Percentiles rank a stretch among this genome's conserved stretches.
Conservation (phyloP, 1,140 invertebrate genomes). For the Anoplolepis gracilipes region DNA sequence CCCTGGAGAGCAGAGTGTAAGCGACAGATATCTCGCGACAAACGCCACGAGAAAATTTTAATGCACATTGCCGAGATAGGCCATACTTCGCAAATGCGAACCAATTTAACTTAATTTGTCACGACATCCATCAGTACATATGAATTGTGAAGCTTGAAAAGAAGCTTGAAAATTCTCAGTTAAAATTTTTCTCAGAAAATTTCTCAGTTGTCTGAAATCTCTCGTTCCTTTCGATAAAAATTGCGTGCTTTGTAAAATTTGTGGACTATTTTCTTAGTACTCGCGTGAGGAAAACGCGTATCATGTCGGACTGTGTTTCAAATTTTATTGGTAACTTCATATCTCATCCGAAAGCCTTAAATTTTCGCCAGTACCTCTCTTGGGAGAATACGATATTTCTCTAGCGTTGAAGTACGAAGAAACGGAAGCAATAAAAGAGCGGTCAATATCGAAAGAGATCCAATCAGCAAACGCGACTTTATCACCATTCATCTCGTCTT, state of each 20-base stretch:
- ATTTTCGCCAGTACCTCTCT: constrained; percentile 9
- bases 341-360: constrained; percentile 29
- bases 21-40: constrained; percentile 23
- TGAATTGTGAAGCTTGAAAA: neutral
- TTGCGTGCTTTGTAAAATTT: neutral
- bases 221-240: neutral
- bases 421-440: constrained; percentile 55
- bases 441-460: constrained; percentile 54
- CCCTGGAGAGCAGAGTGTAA: constrained; percentile 20
- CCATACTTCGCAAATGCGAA: constrained; percentile 30
- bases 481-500: constrained; percentile 49
- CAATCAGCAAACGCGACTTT: constrained; percentile 57
- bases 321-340: constrained; percentile 34
- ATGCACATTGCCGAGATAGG: constrained; percentile 41
- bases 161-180: neutral
- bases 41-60: constrained; percentile 39
- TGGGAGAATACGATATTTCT: constrained; percentile 50
- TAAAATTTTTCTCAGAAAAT: neutral
- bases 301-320: constrained; percentile 25
- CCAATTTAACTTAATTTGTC: constrained; percentile 55
- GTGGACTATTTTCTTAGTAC: neutral
- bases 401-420: constrained; percentile 46
- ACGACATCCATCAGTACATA: constrained; percentile 11
- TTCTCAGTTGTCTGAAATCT: neutral
- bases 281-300: neutral